A percentile compares a stretch with the other conserved stretches of the same genome.
Evolutionary conservation across 2,797 vertebrate species (phyloP).

Genomic region (Aulostomus chinensis): DNA sequence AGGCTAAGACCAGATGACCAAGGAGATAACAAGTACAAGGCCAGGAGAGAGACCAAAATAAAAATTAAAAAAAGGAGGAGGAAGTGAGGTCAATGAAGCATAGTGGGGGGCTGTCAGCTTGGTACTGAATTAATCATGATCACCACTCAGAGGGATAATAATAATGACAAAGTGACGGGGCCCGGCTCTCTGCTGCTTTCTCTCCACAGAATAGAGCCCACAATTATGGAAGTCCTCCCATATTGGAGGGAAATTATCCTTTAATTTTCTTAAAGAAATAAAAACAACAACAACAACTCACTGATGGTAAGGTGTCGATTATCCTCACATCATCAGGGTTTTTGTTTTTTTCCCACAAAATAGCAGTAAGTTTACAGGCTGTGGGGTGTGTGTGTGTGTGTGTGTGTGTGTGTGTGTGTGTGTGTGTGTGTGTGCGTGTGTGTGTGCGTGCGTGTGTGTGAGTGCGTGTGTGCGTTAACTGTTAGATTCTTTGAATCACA

Average conservation of each 20-base stretch:
- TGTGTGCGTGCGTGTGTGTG: too few species aligned
- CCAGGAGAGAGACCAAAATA: conserved; percentile 15
- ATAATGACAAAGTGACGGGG: conserved; percentile 73
- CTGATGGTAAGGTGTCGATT: neutral
- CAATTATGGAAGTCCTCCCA: conserved; percentile 54
- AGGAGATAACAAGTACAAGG: conserved; percentile 47
- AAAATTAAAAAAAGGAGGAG: conserved; percentile 4
- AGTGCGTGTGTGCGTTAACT: conserved; percentile 18
- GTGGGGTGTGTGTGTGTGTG: too few species aligned
- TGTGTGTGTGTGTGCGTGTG: too few species aligned
- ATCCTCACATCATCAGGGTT: neutral
- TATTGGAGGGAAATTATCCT: conserved; percentile 39
- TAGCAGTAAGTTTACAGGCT: conserved; percentile 30
- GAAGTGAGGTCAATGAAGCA: conserved; percentile 41
- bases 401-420: too few species aligned
- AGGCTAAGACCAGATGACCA: conserved; percentile 70
- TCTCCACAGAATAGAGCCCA: conserved; percentile 49
- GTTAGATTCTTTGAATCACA: conserved; percentile 33
- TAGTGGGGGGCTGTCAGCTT: conserved; percentile 49
- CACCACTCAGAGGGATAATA: conserved; percentile 65
- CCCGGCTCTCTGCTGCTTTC: conserved; percentile 43
- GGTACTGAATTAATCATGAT: conserved; percentile 67
- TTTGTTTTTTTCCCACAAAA: conserved; percentile 32
- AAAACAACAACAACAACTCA: too few species aligned
- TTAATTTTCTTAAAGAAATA: conserved; percentile 48